Percentiles rank a stretch among this genome's conserved stretches.
phyloP scores from a whole-genome alignment of 2,113 vertebrate species.

The Salvelinus alpinus region DNA sequence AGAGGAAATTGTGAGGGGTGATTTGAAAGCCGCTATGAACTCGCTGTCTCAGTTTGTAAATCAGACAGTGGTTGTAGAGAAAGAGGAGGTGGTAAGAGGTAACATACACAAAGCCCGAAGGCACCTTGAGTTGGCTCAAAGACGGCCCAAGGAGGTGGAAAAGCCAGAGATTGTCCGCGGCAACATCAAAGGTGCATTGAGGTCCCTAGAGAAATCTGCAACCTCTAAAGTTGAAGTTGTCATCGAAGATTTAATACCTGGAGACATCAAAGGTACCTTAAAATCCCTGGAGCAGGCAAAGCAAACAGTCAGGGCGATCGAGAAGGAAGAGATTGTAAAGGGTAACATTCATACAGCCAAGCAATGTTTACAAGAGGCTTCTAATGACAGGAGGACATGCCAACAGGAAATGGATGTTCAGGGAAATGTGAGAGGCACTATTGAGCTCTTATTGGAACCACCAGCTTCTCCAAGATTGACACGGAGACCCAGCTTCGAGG shows the following conservation, averaged over 20 bases:
- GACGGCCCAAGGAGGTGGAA: slow-evolving; percentile 70
- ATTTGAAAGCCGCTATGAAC: slow-evolving; percentile 80
- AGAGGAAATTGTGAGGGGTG: slow-evolving; percentile 82
- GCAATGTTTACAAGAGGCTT: slow-evolving; percentile 68
- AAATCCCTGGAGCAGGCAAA: slow-evolving; percentile 80
- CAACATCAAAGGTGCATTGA: slow-evolving; percentile 81
- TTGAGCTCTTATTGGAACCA: slow-evolving; percentile 75
- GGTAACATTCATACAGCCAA: slow-evolving; percentile 68
- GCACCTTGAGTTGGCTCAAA: slow-evolving; percentile 78
- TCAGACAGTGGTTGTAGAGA: slow-evolving; percentile 76
- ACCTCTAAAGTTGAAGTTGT: slow-evolving; percentile 72
- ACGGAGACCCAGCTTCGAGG: slow-evolving; percentile 58
- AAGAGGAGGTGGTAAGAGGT: slow-evolving; percentile 82
- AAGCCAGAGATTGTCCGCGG: slow-evolving; percentile 78
- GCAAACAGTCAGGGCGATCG: slow-evolving; percentile 68
- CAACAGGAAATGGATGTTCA: slow-evolving; percentile 68
- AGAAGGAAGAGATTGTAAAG: slow-evolving; percentile 73
- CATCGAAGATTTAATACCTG: slow-evolving; percentile 78
- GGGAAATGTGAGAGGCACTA: slow-evolving; percentile 71
- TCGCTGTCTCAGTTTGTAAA: slow-evolving; percentile 81
- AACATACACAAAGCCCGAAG: slow-evolving; percentile 76
- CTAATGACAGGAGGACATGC: slow-evolving; percentile 64
- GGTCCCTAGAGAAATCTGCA: slow-evolving; percentile 82
- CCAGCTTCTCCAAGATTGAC: slow-evolving; percentile 65
- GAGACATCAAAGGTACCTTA: slow-evolving; percentile 82